A percentile compares a stretch with the other conserved stretches of the same genome.
phyloP scores from a whole-genome alignment of 2,797 vertebrate species.

The Erpetoichthys calabaricus region DNA sequence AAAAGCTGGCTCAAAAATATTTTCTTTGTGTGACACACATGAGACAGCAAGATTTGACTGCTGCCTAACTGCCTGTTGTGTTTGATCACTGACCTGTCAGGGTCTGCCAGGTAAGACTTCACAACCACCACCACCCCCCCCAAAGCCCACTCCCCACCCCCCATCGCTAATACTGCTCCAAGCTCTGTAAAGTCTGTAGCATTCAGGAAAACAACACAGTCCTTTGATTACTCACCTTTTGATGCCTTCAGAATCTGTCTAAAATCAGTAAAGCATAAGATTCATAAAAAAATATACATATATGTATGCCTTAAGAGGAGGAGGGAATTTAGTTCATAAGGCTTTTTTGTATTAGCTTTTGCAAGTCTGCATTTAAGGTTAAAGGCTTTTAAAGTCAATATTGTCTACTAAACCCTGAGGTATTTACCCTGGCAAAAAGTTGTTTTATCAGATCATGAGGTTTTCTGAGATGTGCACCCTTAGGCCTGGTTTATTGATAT shows the following conservation, averaged over 20 bases:
- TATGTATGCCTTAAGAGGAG: not conserved
- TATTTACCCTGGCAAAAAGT: slow-evolving; percentile 15
- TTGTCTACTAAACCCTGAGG: slow-evolving; percentile 8
- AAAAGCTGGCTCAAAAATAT: slow-evolving; percentile 16
- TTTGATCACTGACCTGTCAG: slow-evolving; percentile 69
- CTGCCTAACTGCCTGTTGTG: slow-evolving; percentile 32
- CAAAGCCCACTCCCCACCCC: not conserved
- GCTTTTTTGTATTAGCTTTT: slow-evolving; percentile 6
- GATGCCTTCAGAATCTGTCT: slow-evolving; percentile 27
- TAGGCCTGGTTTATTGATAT: slow-evolving; percentile 37
- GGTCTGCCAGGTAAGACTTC: slow-evolving; percentile 42
- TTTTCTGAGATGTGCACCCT: slow-evolving; percentile 7
- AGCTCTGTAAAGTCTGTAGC: slow-evolving; percentile 49
- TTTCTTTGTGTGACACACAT: slow-evolving; percentile 27
- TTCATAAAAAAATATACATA: slow-evolving; percentile 23
- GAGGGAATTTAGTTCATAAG: slow-evolving; percentile 1
- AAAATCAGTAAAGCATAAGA: slow-evolving; percentile 51
- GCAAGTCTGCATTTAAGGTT: not conserved
- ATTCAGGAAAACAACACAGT: slow-evolving; percentile 45
- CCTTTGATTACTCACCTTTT: slow-evolving; percentile 54
- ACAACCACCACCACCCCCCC: slow-evolving; percentile 18
- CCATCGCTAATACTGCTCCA: no score
- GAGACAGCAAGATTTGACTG: slow-evolving; percentile 36
- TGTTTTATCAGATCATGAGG: not conserved
- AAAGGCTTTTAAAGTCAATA: slow-evolving; percentile 9